phyloP scores from a whole-genome alignment of 2,888 invertebrate genomes.

The Drosophila ochracea region DNA sequence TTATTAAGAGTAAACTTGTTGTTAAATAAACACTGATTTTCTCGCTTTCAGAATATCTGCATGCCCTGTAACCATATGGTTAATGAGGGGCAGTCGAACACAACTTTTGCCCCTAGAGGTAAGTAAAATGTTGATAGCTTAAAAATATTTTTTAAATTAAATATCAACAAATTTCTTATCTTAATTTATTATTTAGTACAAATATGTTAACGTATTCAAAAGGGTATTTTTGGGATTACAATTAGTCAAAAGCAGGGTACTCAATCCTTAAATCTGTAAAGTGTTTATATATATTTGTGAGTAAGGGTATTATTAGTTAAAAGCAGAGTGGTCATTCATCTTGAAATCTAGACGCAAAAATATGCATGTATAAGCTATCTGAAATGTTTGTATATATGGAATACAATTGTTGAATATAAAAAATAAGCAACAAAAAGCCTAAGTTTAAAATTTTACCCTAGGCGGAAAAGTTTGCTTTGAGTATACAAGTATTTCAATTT shows the following conservation, averaged over 20 bases:
- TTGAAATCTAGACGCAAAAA: neutral
- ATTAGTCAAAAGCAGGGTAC: neutral
- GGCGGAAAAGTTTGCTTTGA: too few species aligned
- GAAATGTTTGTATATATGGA: neutral
- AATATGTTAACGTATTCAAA: neutral
- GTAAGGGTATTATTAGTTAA: neutral
- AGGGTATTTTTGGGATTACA: neutral
- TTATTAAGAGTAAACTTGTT: conserved; percentile 44
- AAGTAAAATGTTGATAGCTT: neutral
- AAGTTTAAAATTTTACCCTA: too few species aligned
- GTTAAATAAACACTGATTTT: conserved; percentile 39
- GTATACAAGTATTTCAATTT: too few species aligned
- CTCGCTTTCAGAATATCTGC: conserved; percentile 9
- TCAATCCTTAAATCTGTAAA: neutral
- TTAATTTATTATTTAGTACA: too few species aligned
- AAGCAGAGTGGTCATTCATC: neutral
- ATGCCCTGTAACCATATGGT: neutral
- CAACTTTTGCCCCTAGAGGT: neutral
- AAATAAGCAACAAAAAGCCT: too few species aligned
- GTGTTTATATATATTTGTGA: neutral
- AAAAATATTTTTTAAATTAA: neutral
- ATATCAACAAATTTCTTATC: too few species aligned
- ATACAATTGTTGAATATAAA: neutral
- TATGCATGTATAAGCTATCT: neutral
- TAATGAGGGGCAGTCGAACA: neutral